Conservation (phyloP, 2,113 vertebrate genomes). For the Octodon degus region DNA sequence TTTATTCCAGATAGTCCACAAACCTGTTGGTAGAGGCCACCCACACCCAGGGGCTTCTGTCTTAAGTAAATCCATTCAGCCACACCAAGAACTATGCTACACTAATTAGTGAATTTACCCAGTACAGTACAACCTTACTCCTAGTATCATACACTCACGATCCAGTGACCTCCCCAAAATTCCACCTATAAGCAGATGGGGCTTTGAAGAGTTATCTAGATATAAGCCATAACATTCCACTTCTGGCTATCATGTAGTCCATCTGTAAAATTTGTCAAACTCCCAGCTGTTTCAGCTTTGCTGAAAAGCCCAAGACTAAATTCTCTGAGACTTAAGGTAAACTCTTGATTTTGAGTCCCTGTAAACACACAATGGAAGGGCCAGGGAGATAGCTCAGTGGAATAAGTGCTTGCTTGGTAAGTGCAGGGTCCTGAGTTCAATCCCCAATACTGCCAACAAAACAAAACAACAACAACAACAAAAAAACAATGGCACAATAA, state of each 20-base stretch:
- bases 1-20: background rate
- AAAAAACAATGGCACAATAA: background rate
- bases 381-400: too few species aligned
- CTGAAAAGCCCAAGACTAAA: background rate
- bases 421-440: too few species aligned
- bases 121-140: background rate
- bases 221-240: background rate
- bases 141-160: background rate
- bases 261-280: background rate
- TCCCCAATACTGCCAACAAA: too few species aligned
- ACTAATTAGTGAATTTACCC: background rate
- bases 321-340: background rate
- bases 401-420: too few species aligned
- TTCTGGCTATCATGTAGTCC: background rate
- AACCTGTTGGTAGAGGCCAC: background rate
- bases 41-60: background rate
- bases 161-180: background rate
- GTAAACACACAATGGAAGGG: background rate
- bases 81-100: background rate
- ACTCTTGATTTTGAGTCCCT: background rate
- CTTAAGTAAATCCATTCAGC: background rate
- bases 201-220: background rate
- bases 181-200: background rate
- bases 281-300: background rate
- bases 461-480: too few species aligned